These are phyloP conservation scores for Megaceryle alcyon DNA, from an alignment of 2,797 vertebrate genomes.

Conservation along the genomic window DNA sequence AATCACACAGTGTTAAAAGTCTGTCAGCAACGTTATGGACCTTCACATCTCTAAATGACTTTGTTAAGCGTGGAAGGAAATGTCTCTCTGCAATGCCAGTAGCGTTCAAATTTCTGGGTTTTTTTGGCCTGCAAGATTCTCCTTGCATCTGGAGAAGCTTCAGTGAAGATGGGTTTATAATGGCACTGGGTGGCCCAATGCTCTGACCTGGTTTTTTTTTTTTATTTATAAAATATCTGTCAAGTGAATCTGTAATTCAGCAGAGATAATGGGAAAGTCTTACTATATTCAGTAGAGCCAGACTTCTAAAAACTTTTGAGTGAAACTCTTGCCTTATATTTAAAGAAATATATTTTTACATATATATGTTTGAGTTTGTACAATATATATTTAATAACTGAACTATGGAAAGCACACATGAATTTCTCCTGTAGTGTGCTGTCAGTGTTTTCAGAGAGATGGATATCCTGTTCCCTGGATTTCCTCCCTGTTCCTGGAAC, in stretches of 20 bases:
- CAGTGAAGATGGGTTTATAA: neutral
- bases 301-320: neutral
- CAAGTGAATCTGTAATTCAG: neutral
- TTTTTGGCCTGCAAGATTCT: neutral
- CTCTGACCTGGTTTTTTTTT: neutral
- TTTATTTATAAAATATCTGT: neutral
- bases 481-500: neutral
- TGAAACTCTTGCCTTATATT: neutral
- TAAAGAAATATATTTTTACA: neutral
- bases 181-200: neutral
- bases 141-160: neutral
- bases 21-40: neutral
- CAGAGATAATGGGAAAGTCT: neutral
- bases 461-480: neutral
- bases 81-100: neutral
- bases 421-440: neutral
- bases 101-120: neutral
- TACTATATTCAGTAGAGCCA: neutral
- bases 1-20: neutral
- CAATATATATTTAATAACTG: neutral
- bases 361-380: neutral
- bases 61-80: neutral
- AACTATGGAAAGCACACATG: neutral
- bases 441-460: neutral
- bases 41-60: neutral